Percentiles rank a stretch among this genome's conserved stretches.
Conservation (phyloP, 2,888 invertebrate species). For the Orthonychiurus folsomi region DNA sequence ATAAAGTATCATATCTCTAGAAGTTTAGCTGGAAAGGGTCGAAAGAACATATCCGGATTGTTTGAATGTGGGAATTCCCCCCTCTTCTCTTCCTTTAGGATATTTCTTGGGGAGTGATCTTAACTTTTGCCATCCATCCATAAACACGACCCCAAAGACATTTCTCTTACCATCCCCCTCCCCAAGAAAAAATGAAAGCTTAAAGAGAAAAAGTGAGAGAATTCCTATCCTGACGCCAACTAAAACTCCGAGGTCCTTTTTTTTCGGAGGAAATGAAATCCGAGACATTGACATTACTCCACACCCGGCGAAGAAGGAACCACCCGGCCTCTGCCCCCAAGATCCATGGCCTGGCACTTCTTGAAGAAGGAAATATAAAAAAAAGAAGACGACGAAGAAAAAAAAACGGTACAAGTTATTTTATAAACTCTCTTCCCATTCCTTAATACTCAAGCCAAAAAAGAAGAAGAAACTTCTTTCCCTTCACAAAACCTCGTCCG, state of each 20-base stretch:
- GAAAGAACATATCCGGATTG: neutral
- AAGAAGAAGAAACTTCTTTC: neutral
- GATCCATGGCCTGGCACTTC: too few relatives aligned
- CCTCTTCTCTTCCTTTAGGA: too few relatives aligned
- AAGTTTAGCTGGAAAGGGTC: neutral
- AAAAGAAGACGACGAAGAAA: neutral
- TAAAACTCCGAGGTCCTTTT: neutral
- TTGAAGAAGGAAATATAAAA: neutral
- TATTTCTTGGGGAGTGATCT: conserved; percentile 16
- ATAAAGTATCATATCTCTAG: neutral
- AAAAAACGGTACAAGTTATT: neutral
- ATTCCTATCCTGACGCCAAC: too few relatives aligned
- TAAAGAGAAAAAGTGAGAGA: neutral
- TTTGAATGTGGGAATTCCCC: neutral
- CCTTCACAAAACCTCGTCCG: neutral
- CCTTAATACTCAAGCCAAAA: neutral
- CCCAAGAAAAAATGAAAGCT: conserved; percentile 3
- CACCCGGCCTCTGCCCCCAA: too few relatives aligned
- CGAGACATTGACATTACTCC: neutral
- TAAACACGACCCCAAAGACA: conserved; percentile 21
- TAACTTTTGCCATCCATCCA: conserved; percentile 37
- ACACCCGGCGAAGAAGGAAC: neutral
- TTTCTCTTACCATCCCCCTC: conserved; percentile 16
- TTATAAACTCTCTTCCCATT: neutral
- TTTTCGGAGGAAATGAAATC: neutral